Base-by-base conservation (phyloP, 2,113 vertebrate species). In the Australoheros scitulus region DNA sequence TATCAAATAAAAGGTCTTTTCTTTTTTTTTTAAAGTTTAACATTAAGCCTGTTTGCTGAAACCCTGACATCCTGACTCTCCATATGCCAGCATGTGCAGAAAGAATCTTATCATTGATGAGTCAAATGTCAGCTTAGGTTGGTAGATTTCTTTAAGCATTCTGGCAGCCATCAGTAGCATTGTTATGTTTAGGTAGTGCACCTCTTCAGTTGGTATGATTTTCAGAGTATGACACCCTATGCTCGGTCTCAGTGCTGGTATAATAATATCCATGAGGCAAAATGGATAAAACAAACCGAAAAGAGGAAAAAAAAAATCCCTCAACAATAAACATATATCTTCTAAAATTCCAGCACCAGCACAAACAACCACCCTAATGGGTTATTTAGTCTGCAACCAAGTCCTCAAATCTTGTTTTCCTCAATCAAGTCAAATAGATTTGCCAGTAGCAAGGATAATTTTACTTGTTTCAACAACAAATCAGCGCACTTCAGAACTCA, bases 381-480 rank as follows among this genome's bases (percentile, higher is more conserved):
- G 24, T 52, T 8, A 72, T 75, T 75, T 36, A 56, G 0, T 32
- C 70, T 57, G 18, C 43, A 72, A 72, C 24, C 10, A 32, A 72
- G 17, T 52, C 18, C 6, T 50, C 3, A 63, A 77, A 58, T 60
- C 38, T 24, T 80, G 4, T 65, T 76, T 79, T 80, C 24, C 59
- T 24, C 10, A 61, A 81, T 68, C 36, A 87, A 87, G 58, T 41
- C 76, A 61, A 26, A 34, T 10, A 47, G 36, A 74, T 80, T 61
- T 56, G 29, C 55, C 50, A 47, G 43, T 57, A 34, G 20, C 52
- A 29, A 24, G 17, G 18, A 74, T 43, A 36, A 74, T 83, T 78
- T 65, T 57, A 41, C 61, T 76, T 80, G 43, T 80, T 84, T 61
- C 41, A 14, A 59, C 61, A 84, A 77, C 11, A 20, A 82, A 80